Evolutionary conservation across 2,888 invertebrate genomes (phyloP), one percentile per base, ranked within the genome.

Genomic region (Xestia ashworthii): DNA sequence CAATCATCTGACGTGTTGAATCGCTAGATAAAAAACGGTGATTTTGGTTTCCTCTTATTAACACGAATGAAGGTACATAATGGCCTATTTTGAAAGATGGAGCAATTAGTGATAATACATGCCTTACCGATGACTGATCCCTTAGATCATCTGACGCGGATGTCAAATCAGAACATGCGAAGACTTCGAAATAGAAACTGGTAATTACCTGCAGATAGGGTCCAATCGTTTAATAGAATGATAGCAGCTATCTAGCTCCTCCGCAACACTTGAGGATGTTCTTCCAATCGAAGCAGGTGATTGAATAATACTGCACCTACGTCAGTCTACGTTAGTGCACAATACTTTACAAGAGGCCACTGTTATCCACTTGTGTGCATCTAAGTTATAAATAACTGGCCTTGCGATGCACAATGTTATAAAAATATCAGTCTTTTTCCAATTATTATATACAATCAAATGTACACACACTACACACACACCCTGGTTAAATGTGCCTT

Each of bases 21-120:
- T n/a, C 22, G 11, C n/a, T 58, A 60, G 32, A 44, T 55, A 53
- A 16, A 41, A 38, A 44, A 9, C 44, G 22, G 38, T 41, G 22
- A 44, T 73, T 16, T 64, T 55, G 25, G 32, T 44, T 62, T n/a
- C 16, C 14, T 48, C 22, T n/a, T 78, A 64, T 32, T 62, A 22
- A 38, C 44, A n/a, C 41, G 70, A 64, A 55, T 53, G 2, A 19
- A 70, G 16, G 53, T 22, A 69, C n/a, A n/a, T 44, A 22, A 46
- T 70, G 68, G 5, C 73, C 48, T 80, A 58, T 80, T 64, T 69
- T 80, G 80, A 80, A 50, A 74, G 74, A 80, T 80, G 74, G 80
- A 80, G 80, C 73, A 38, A 22, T 16, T 77, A 76, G n/a, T 66
- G 22, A 22, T 48, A 48, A 19, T 68, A n/a, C 38, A 46, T 50